Evolutionary conservation across 2,888 invertebrate genomes (phyloP), one percentile per base, ranked within the genome.

Genomic region (Dryobotodes eremita): DNA sequence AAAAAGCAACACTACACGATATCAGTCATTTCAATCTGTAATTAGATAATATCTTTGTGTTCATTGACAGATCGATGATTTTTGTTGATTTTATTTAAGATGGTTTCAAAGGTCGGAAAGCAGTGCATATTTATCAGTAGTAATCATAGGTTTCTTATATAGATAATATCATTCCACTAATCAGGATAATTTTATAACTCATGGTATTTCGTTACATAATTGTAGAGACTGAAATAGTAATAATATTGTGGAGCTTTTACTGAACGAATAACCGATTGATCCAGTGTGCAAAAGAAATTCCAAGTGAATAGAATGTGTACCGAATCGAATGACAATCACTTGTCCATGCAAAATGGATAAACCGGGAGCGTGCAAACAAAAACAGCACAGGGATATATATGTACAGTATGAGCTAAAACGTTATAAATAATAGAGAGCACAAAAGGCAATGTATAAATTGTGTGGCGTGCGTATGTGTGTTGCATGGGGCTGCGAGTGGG

Each of bases 361-460:
- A 90, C 90, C 83, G 76, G 88, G 89, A 92, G 91, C 92, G 92
- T 92, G 92, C 91, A 90, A 89, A 91, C 66, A 62, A 89, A 90
- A 92, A 94, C 93, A 92, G 89, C 88, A 89, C 90, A 89, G 92
- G 92, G 93, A 92, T 91, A 92, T 91, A 92, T 89, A 83, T 77
- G 78, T 66, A 90, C 90, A 91, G 86, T 93, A 92, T 92, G 92
- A 93, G 92, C 90, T 92, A 93, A 93, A 94, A 92, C 88, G 91
- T 93, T 90, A 94, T 95, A 94, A 95, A 95, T 95, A 95, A 95
- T 94, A 94, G 91, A 92, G 91, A 94, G 90, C 86, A 96, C 94
- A 96, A 96, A 95, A 95, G 95, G 94, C 94, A 94, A 93, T 95
- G 95, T 94, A 94, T 94, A 93, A 95, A 94, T 94, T 93, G 94